A percentile compares a stretch with the other conserved stretches of the same genome.
Evolutionary conservation across 2,797 vertebrate genomes (phyloP).

Genomic region (Tokudaia tokunoshimensis): DNA sequence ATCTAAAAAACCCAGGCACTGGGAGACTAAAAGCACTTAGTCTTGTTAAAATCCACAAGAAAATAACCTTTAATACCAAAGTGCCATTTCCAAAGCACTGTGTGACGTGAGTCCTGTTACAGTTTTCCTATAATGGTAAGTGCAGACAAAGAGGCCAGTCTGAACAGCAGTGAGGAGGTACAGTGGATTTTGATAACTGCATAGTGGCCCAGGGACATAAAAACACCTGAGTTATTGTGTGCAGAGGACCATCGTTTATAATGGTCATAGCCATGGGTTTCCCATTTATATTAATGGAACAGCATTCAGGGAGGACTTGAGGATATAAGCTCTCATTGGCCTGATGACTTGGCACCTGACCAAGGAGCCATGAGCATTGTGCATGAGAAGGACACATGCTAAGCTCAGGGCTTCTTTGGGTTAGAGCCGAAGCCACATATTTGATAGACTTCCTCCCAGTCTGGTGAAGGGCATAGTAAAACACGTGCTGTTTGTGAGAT

Average conservation of each 20-base stretch:
- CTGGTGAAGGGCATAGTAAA: not conserved
- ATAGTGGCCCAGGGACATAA: conserved; percentile 16
- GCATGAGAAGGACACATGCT: not conserved
- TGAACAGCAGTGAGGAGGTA: not conserved
- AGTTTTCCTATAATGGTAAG: conserved; percentile 72
- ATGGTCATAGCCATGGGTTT: not conserved
- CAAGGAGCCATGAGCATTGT: not conserved
- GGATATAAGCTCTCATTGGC: not conserved
- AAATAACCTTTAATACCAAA: conserved; percentile 59
- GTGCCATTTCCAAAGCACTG: not conserved
- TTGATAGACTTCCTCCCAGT: not conserved
- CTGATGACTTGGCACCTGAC: not conserved
- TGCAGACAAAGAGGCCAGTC: conserved; percentile 10
- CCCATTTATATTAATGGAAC: not conserved
- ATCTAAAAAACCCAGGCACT: not conserved
- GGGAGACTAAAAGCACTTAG: conserved; percentile 57
- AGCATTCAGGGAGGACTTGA: not conserved
- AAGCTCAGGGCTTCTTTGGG: not conserved
- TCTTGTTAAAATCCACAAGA: conserved; percentile 85
- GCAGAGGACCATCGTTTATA: not conserved
- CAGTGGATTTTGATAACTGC: conserved; percentile 30
- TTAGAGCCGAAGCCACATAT: too few relatives aligned
- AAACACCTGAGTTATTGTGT: conserved; percentile 13
- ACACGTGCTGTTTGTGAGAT: rapidly evolving
- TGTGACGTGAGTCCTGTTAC: conserved; percentile 21